Conservation (phyloP, 2,113 vertebrate genomes). For the Oncorhynchus kisutch region DNA sequence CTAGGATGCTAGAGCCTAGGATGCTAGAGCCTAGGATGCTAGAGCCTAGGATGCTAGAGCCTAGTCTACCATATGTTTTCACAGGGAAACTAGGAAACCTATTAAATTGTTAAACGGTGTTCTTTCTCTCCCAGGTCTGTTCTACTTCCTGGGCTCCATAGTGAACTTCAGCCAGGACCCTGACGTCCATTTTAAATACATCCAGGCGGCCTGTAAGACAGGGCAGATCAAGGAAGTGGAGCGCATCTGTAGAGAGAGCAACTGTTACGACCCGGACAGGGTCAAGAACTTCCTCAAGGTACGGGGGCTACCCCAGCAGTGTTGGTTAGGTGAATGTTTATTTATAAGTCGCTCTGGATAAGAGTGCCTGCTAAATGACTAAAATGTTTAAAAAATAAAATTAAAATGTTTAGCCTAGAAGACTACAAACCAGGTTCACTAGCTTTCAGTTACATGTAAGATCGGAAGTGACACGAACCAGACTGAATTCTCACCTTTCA, state of each 20-base stretch:
- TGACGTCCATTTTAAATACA: slow-evolving; percentile 93
- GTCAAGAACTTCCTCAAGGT: slow-evolving; percentile 96
- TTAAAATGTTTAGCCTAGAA: too few species aligned
- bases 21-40: too few species aligned
- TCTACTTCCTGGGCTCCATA: slow-evolving; percentile 93
- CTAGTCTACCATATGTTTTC: not conserved
- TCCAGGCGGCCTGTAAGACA: slow-evolving; percentile 90
- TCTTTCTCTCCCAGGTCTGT: slow-evolving; percentile 76
- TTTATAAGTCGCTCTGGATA: not conserved
- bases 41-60: too few species aligned
- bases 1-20: too few species aligned
- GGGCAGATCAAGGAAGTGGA: slow-evolving; percentile 97
- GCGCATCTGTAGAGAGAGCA: slow-evolving; percentile 90
- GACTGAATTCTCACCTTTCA: too few species aligned
- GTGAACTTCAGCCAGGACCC: slow-evolving; percentile 96
- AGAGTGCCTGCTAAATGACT: too few species aligned
- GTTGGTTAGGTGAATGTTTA: not conserved
- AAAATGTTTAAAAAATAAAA: too few species aligned
- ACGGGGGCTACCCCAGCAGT: not conserved
- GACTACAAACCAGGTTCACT: too few species aligned
- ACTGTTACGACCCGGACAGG: slow-evolving; percentile 87
- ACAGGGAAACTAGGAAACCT: not conserved
- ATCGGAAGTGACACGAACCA: too few species aligned
- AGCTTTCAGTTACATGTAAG: too few species aligned
- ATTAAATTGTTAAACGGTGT: not conserved